Conservation (phyloP, 2,113 vertebrate genomes). For the Columba livia region DNA sequence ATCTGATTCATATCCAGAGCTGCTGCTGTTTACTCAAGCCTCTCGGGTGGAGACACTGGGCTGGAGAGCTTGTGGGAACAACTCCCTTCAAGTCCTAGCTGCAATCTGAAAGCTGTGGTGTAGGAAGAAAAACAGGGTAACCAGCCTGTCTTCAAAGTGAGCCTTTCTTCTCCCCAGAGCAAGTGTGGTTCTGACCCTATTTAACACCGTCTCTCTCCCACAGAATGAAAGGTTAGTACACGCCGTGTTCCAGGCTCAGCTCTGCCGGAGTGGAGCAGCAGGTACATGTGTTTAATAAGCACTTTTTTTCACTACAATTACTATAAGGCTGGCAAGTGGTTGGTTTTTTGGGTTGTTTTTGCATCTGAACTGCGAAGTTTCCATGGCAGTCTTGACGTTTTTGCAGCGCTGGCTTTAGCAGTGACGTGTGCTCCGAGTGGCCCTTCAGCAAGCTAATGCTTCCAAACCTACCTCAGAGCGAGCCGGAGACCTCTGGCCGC, state of each 20-base stretch:
- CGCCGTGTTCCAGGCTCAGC: background rate
- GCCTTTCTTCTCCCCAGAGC: constrained; percentile 56
- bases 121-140: constrained; percentile 64
- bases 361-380: background rate
- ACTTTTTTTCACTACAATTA: background rate
- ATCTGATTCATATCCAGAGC: constrained; percentile 67
- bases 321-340: background rate
- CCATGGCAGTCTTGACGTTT: background rate
- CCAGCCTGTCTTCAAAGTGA: constrained; percentile 63
- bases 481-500: background rate
- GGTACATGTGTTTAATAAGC: background rate
- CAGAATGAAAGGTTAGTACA: background rate
- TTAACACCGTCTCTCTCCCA: constrained; percentile 35
- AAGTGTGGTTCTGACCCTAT: constrained; percentile 36
- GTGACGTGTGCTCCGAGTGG: background rate
- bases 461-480: background rate
- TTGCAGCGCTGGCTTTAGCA: background rate
- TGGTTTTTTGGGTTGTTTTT: background rate
- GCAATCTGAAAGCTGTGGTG: constrained; percentile 59
- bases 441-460: background rate
- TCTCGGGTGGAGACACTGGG: constrained; percentile 60
- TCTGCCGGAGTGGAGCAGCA: background rate
- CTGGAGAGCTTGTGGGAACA: constrained; percentile 66
- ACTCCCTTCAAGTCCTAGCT: constrained; percentile 65
- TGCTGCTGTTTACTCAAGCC: constrained; percentile 57